Conservation (phyloP, 2,113 vertebrate genomes). For the Dasyprocta punctata region DNA sequence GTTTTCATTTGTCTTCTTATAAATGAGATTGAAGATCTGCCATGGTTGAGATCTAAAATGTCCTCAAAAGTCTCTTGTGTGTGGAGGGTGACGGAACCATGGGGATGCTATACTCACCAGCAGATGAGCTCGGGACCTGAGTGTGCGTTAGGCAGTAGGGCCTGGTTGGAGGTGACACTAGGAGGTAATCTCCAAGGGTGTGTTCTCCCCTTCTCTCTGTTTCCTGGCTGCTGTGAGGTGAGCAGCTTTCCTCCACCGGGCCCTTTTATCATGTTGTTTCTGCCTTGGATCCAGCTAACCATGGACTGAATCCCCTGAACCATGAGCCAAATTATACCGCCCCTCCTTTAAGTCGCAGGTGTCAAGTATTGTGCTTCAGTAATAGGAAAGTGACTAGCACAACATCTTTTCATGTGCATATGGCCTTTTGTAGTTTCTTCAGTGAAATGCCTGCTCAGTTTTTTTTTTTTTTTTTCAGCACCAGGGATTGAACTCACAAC, state of each 20-base stretch:
- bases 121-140: background rate
- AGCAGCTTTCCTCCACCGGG: background rate
- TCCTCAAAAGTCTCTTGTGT: background rate
- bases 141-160: background rate
- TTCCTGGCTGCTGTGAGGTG: background rate
- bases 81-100: background rate
- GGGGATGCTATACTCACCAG: background rate
- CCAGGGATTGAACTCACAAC: too few species aligned
- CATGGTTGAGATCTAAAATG: background rate
- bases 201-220: background rate
- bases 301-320: background rate
- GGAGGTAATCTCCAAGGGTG: background rate
- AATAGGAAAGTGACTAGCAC: background rate
- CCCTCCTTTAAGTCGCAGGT: background rate
- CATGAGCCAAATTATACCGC: background rate
- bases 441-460: too few species aligned
- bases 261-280: background rate
- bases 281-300: background rate
- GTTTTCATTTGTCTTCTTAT: background rate
- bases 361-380: background rate
- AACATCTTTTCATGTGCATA: background rate
- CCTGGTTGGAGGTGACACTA: background rate
- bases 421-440: background rate
- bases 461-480: too few species aligned
- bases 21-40: background rate